Evolutionary conservation across 2,888 invertebrate species (phyloP).

Genomic region (Liodrosophila aerea): DNA sequence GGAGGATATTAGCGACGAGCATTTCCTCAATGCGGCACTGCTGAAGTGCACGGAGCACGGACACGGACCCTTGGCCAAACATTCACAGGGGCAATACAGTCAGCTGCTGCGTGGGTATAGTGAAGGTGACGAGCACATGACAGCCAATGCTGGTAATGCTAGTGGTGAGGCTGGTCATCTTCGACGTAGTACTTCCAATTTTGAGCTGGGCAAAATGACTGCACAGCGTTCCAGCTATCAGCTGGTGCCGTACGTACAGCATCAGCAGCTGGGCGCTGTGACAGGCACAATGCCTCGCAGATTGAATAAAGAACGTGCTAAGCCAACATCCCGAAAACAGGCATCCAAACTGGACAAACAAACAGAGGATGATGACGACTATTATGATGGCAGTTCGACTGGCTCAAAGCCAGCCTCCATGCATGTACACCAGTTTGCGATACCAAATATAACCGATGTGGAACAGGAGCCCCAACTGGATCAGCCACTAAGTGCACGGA

Average conservation of each 20-base stretch:
- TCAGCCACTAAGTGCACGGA: slow-evolving; percentile 38
- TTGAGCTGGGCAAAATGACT: slow-evolving; percentile 50
- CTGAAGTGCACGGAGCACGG: slow-evolving; percentile 42
- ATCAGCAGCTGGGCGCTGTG: slow-evolving; percentile 23
- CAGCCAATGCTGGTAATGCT: background rate
- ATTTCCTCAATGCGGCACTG: slow-evolving; percentile 52
- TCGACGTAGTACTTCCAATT: slow-evolving; percentile 72
- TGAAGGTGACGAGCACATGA: slow-evolving; percentile 49
- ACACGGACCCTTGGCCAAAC: too few species aligned
- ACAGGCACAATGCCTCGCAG: background rate
- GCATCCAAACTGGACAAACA: background rate
- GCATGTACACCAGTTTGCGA: slow-evolving; percentile 40
- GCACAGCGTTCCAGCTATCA: slow-evolving; percentile 34
- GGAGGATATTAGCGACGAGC: slow-evolving; percentile 55
- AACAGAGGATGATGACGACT: background rate
- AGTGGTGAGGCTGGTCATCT: slow-evolving; percentile 2
- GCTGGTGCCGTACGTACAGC: slow-evolving; percentile 36
- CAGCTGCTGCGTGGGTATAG: slow-evolving; percentile 23
- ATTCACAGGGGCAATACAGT: background rate
- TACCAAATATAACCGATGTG: slow-evolving; percentile 59
- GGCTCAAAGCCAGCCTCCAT: background rate
- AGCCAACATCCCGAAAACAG: background rate
- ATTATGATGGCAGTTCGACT: background rate
- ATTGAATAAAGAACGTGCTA: background rate
- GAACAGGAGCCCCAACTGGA: slow-evolving; percentile 44